Evolutionary conservation across 2,797 vertebrate species (phyloP).

Genomic region (Cynopterus sphinx): DNA sequence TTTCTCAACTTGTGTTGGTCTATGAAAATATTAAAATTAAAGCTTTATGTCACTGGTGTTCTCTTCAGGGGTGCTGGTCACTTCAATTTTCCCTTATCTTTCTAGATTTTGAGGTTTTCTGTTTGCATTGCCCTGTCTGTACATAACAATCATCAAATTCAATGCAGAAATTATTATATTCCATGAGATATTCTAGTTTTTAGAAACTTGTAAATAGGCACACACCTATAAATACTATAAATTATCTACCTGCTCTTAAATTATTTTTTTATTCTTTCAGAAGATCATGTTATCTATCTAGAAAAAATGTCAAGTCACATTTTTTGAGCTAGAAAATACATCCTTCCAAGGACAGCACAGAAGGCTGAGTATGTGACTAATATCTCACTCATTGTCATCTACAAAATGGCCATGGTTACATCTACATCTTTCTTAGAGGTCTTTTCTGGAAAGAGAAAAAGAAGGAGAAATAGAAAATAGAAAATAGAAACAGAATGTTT

Average conservation of each 20-base stretch:
- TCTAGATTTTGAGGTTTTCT: neutral
- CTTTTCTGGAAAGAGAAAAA: neutral
- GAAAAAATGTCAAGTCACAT: neutral
- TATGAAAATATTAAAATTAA: neutral
- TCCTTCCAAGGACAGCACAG: neutral
- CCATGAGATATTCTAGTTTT: neutral
- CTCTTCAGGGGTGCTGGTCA: neutral
- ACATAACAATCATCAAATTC: neutral
- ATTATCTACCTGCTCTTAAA: neutral
- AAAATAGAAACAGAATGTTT: neutral
- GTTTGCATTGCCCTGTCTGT: neutral
- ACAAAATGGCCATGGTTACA: neutral
- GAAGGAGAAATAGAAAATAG: neutral
- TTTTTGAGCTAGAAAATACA: neutral
- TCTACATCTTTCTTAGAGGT: neutral
- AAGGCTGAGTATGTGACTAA: neutral
- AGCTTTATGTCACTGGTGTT: neutral
- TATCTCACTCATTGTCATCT: neutral
- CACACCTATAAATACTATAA: neutral
- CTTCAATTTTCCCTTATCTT: neutral
- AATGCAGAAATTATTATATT: neutral
- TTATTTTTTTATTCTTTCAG: neutral
- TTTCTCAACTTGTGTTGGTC: neutral
- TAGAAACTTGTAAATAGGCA: neutral
- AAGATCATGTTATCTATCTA: neutral